Evolutionary conservation across 2,888 invertebrate species (phyloP).

Genomic region (Apodemia zela): DNA sequence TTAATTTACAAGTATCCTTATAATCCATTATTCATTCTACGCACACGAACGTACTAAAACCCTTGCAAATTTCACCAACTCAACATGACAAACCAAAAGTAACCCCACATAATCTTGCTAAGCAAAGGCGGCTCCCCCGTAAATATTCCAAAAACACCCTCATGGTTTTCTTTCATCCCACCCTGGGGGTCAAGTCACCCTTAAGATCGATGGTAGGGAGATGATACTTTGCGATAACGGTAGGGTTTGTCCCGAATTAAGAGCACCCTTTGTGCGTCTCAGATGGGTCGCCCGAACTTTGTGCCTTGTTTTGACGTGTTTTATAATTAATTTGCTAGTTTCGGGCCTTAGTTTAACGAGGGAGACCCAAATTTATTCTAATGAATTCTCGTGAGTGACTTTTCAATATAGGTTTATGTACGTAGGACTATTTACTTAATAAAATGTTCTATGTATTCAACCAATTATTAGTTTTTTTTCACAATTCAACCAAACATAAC

Average conservation of each 20-base stretch:
- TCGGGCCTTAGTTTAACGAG: conserved; percentile 67
- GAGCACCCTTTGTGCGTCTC: conserved; percentile 70
- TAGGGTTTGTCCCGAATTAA: conserved; percentile 62
- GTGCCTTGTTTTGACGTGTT: conserved; percentile 75
- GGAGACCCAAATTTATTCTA: conserved; percentile 60
- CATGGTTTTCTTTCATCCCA: conserved; percentile 68
- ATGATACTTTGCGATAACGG: conserved; percentile 74
- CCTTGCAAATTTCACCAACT: conserved; percentile 34
- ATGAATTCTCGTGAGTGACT: conserved; percentile 42
- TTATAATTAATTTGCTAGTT: conserved; percentile 80
- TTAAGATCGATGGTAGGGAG: conserved; percentile 79
- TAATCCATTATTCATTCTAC: conserved; percentile 20
- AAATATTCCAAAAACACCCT: conserved; percentile 42
- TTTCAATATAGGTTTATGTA: conserved; percentile 33
- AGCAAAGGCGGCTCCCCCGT: conserved; percentile 44
- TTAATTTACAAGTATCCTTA: conserved; percentile 1
- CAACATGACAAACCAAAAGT: conserved; percentile 65
- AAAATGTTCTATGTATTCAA: conserved; percentile 7
- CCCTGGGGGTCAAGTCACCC: conserved; percentile 74
- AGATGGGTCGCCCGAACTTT: conserved; percentile 69
- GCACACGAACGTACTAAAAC: conserved; percentile 28
- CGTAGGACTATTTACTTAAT: conserved; percentile 27
- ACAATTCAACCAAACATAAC: too few relatives aligned
- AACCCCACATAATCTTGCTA: conserved; percentile 61
- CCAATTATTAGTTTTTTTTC: too few relatives aligned